phyloP scores from a whole-genome alignment of 2,113 vertebrate genomes.

The Neotoma lepida region DNA sequence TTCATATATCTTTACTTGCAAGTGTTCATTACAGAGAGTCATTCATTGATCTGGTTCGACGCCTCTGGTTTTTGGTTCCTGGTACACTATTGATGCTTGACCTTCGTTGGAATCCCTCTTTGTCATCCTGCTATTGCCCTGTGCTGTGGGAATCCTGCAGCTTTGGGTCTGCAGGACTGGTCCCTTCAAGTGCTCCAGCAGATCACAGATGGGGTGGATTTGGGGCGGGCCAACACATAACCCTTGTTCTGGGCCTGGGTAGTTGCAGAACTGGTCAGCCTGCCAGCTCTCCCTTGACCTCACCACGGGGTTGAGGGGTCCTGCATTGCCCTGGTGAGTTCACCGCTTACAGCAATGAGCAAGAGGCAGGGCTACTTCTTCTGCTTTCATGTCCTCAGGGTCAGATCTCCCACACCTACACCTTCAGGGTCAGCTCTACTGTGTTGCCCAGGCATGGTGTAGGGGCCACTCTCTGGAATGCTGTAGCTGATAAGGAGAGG shows the following conservation, averaged over 20 bases:
- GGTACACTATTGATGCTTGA: neutral
- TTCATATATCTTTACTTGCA: neutral
- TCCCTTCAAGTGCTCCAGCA: neutral
- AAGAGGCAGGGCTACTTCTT: neutral
- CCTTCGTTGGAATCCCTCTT: neutral
- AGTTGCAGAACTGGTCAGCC: neutral
- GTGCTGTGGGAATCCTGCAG: neutral
- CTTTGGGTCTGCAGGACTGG: neutral
- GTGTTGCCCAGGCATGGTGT: no score
- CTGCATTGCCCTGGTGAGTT: neutral
- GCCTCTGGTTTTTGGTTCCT: neutral
- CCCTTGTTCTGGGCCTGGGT: neutral
- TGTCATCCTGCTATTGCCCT: neutral
- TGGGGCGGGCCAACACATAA: neutral
- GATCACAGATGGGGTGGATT: neutral
- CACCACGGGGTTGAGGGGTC: accelerated
- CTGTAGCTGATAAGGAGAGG: neutral
- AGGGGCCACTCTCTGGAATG: neutral
- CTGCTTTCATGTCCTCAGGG: neutral
- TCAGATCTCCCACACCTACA: neutral
- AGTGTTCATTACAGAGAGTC: neutral
- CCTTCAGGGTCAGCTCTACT: neutral
- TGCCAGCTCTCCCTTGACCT: neutral
- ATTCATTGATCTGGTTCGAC: neutral
- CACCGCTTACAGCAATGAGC: neutral